These are phyloP conservation scores for Nilaparvata lugens DNA, from an alignment of 1,140 invertebrate genomes.

Conservation along the genomic window DNA sequence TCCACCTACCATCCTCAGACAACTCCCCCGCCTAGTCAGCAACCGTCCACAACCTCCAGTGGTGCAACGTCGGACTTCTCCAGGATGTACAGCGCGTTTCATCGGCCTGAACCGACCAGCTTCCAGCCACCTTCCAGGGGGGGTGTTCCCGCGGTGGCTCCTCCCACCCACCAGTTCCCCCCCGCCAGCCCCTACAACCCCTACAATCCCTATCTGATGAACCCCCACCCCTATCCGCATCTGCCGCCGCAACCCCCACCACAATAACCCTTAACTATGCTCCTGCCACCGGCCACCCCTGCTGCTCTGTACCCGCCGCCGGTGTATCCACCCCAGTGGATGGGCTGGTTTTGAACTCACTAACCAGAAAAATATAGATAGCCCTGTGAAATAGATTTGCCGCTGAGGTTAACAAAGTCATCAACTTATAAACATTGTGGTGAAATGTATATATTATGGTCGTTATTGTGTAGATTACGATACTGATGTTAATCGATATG, in stretches of 20 bases:
- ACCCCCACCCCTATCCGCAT: slow-evolving; percentile 32
- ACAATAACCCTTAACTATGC: background rate
- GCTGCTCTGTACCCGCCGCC: too few species aligned
- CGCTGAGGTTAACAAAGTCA: too few species aligned
- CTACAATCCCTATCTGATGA: slow-evolving; percentile 34
- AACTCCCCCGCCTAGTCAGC: background rate
- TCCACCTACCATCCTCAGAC: background rate
- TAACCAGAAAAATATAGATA: too few species aligned
- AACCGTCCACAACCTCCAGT: background rate
- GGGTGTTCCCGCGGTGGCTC: background rate
- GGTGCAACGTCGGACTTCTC: slow-evolving; percentile 39
- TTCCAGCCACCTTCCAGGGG: background rate
- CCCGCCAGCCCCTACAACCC: slow-evolving; percentile 41
- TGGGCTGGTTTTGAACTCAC: too few species aligned
- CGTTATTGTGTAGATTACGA: too few species aligned
- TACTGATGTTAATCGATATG: too few species aligned
- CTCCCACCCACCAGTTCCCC: slow-evolving; percentile 31
- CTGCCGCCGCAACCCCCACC: background rate
- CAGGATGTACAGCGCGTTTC: slow-evolving; percentile 41
- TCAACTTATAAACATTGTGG: too few species aligned
- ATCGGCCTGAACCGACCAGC: slow-evolving; percentile 30
- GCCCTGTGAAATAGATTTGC: too few species aligned
- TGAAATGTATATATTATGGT: too few species aligned
- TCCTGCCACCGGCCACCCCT: too few species aligned
- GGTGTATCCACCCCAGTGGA: too few species aligned